Evolutionary conservation across 2,888 invertebrate genomes (phyloP), one percentile per base, ranked within the genome.

Genomic region (Oegoconia quadripuncta): DNA sequence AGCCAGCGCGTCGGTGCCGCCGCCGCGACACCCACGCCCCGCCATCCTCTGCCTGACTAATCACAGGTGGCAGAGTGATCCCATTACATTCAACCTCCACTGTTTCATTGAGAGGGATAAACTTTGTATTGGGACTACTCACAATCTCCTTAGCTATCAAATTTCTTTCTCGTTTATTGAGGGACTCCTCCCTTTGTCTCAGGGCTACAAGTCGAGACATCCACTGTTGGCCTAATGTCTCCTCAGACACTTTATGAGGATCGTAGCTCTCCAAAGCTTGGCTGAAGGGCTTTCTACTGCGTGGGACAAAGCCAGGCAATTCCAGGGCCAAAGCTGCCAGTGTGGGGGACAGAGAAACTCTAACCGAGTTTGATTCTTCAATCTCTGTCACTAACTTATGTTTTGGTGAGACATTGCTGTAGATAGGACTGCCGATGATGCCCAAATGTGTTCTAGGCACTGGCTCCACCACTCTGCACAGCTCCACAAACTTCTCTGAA

Each of bases 181-280:
- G 70, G 3, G 81, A 74, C 20, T 88, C 76, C 51, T 90, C 90
- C 34, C 88, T 80, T 46, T 88, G 81, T 32, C 88, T 77, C 20
- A 90, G 55, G 28, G 82, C 74, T 38, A 88, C 72, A 8, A 90
- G 67, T n/a, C 89, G 81, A 33, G 88, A 75, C 74, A 90, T 74
- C 90, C 90, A 90, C 46, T 89, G 89, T 28, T 88, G 76, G 46
- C 88, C 88, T 12, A 90, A 75, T 27, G 89, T 86, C 16, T 89
- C 82, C 46, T 89, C 84, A 5, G 90, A 89, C 4, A 90, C 78
- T 51, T 76, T 73, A 46, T 89, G 81, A 2, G 90, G 88, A 37
- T 59, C 72, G 29, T 72, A 71, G 12, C 60, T 57, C 13, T 66
- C 70, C 26, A 77, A 5, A 22, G 70, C 55, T 34, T 67, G 70